Conservation (phyloP, 2,113 vertebrate species). For the Callopanchax toddi region DNA sequence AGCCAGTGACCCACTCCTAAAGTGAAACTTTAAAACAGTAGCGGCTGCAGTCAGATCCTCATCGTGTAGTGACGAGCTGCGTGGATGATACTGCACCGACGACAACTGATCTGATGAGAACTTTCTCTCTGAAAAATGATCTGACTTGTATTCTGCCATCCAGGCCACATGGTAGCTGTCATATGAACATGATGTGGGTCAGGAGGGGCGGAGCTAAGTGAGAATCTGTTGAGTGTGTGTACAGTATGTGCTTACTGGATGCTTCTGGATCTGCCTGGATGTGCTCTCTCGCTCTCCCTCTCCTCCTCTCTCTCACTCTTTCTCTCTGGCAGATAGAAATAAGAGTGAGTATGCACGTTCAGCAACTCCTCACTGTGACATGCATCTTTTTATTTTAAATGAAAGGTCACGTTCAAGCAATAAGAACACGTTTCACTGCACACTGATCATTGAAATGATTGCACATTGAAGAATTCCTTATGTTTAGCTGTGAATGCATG, state of each 20-base stretch:
- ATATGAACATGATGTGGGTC: constrained; percentile 44
- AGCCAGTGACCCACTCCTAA: too few relatives aligned
- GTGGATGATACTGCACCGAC: too few relatives aligned
- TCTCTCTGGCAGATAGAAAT: constrained; percentile 43
- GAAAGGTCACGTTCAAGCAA: too few relatives aligned
- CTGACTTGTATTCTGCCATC: constrained; percentile 38
- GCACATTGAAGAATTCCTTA: too few relatives aligned
- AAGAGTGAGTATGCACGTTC: constrained; percentile 49
- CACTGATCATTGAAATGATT: too few relatives aligned
- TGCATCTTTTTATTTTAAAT: too few relatives aligned
- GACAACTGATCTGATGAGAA: constrained; percentile 64
- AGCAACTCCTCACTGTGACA: constrained; percentile 33
- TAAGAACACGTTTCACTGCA: too few relatives aligned
- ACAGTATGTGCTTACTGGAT: constrained; percentile 26
- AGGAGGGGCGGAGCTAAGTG: constrained; percentile 19
- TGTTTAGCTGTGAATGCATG: too few relatives aligned
- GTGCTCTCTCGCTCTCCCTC: constrained; percentile 2
- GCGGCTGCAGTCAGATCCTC: too few relatives aligned
- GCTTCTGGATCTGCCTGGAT: constrained; percentile 23
- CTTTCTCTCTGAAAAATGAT: constrained; percentile 72
- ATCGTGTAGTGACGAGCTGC: too few relatives aligned
- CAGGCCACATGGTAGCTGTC: constrained; percentile 42
- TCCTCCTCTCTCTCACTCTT: too few relatives aligned
- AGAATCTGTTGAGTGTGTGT: constrained; percentile 28
- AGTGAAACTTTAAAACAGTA: too few relatives aligned